Evolutionary conservation across 2,797 vertebrate species (phyloP).

Genomic region (Champsocephalus gunnari): DNA sequence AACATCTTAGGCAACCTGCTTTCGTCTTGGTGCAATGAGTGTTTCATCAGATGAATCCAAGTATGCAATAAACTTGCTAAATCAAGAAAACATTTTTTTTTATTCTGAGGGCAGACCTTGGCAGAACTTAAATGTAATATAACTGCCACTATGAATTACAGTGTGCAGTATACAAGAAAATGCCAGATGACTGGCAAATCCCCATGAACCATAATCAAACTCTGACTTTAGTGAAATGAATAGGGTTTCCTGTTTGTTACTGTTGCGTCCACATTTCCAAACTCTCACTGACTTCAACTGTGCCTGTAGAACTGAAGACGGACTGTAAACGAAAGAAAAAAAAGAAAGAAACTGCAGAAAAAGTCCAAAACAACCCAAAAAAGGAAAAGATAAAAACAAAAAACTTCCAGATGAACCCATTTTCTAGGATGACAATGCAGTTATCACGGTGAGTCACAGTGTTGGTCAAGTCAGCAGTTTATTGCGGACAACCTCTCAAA

Average conservation of each 20-base stretch:
- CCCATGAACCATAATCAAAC: conserved; percentile 46
- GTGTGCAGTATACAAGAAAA: conserved; percentile 37
- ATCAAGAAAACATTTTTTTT: conserved; percentile 12
- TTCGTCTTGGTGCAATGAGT: conserved; percentile 30
- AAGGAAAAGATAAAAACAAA: not conserved
- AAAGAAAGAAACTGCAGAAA: not conserved
- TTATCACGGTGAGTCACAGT: conserved; percentile 8
- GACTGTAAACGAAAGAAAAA: not conserved
- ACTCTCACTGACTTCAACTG: conserved; percentile 24
- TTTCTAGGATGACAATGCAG: conserved; percentile 10
- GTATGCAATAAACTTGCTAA: conserved; percentile 25
- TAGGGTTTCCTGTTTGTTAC: conserved; percentile 63
- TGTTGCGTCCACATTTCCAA: conserved; percentile 54
- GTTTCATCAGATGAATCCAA: conserved; percentile 49
- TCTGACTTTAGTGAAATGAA: conserved; percentile 49
- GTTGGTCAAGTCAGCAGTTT: conserved; percentile 20
- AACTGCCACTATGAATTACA: conserved; percentile 57
- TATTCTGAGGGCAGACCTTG: not conserved
- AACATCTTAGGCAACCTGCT: conserved; percentile 58
- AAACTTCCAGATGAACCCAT: not conserved
- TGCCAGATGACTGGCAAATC: conserved; percentile 38
- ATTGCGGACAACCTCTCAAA: conserved; percentile 2
- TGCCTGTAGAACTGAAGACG: conserved; percentile 2
- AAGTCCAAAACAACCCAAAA: too few species aligned
- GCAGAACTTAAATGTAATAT: conserved; percentile 19